A percentile compares a stretch with the other conserved stretches of the same genome.
Evolutionary conservation across 2,797 vertebrate species (phyloP).

Genomic region (Sebastes minor): DNA sequence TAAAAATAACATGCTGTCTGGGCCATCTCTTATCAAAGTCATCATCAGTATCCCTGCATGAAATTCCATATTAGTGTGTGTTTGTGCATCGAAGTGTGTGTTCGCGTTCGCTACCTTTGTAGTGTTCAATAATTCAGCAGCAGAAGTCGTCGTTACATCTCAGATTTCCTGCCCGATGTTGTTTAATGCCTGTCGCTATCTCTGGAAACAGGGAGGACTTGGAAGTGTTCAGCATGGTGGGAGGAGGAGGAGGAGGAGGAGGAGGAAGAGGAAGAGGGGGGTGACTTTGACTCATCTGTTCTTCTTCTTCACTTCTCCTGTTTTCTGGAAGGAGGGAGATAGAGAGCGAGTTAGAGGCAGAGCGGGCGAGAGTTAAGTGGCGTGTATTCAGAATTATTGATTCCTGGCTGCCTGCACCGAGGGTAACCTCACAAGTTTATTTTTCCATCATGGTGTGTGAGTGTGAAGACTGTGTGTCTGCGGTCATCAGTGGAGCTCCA

Average conservation of each 20-base stretch:
- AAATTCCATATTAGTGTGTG: slow-evolving; percentile 60
- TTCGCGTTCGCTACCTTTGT: slow-evolving; percentile 46
- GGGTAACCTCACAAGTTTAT: slow-evolving; percentile 61
- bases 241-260: no score
- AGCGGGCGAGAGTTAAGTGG: slow-evolving; percentile 55
- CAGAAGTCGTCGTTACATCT: slow-evolving; percentile 52
- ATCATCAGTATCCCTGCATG: slow-evolving; percentile 51
- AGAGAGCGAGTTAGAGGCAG: slow-evolving; percentile 11
- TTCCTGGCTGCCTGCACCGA: slow-evolving; percentile 54
- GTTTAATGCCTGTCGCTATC: slow-evolving; percentile 47
- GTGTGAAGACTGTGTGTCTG: slow-evolving; percentile 44
- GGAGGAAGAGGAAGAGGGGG: not conserved
- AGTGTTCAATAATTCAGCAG: slow-evolving; percentile 72
- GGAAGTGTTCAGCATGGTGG: slow-evolving; percentile 3
- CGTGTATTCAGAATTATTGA: slow-evolving; percentile 68
- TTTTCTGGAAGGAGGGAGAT: slow-evolving; percentile 19
- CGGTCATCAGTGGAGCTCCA: slow-evolving; percentile 13
- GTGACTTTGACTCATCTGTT: slow-evolving; percentile 16
- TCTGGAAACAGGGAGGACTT: slow-evolving; percentile 43
- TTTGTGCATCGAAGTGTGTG: slow-evolving; percentile 44
- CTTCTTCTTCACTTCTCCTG: not conserved
- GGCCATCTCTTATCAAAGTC: slow-evolving; percentile 51
- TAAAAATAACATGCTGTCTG: slow-evolving; percentile 22
- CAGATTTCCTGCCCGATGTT: slow-evolving; percentile 58
- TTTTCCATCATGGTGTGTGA: slow-evolving; percentile 34